Conservation (phyloP, 2,113 vertebrate species). For the Thymallus thymallus region DNA sequence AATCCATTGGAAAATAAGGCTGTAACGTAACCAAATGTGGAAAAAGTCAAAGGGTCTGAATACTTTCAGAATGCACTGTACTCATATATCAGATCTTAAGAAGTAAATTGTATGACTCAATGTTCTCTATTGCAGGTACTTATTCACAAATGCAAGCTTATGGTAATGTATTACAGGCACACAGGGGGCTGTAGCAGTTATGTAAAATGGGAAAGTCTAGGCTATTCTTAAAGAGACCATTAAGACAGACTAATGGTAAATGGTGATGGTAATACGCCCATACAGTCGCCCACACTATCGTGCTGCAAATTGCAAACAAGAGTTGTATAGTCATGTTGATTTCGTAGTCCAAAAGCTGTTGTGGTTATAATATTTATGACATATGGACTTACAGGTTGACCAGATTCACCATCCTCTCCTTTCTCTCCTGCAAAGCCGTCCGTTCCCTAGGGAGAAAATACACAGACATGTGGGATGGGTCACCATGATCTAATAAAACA, state of each 20-base stretch:
- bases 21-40: too few species aligned
- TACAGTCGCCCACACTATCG: not conserved
- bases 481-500: too few species aligned
- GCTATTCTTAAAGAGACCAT: not conserved
- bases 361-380: not conserved
- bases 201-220: not conserved
- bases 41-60: too few species aligned
- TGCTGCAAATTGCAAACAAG: not conserved
- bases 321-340: not conserved
- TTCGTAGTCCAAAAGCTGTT: not conserved
- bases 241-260: conserved; percentile 1
- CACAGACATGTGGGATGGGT: too few species aligned
- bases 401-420: conserved; percentile 93
- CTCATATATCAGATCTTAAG: not conserved
- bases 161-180: not conserved
- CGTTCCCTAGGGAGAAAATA: conserved; percentile 75
- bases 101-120: conserved; percentile 37
- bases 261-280: not conserved
- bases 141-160: not conserved
- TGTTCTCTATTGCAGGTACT: not conserved
- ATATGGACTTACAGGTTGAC: conserved; percentile 83
- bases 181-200: not conserved
- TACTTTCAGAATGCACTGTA: not conserved
- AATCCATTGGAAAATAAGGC: too few species aligned
- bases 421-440: conserved; percentile 90